Conservation (phyloP, 2,797 vertebrate genomes). For the Psittacula echo region DNA sequence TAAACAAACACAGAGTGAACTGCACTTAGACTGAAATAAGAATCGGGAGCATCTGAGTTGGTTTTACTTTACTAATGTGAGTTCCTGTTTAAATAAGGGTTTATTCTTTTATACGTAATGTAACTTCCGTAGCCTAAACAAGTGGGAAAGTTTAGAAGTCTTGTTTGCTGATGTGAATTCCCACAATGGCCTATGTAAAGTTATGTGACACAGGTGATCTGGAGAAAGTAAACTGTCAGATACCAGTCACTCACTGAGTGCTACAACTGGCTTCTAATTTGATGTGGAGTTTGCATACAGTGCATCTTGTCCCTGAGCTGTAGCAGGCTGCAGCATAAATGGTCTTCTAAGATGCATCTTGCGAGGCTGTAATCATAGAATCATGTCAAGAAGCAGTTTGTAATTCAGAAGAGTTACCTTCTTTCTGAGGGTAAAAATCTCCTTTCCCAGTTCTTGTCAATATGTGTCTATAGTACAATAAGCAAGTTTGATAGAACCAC, state of each 20-base stretch:
- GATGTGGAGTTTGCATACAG: not conserved
- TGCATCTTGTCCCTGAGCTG: not conserved
- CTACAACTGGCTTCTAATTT: conserved; percentile 12
- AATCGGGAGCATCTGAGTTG: not conserved
- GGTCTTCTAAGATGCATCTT: conserved; percentile 1
- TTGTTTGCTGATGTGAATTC: conserved; percentile 25
- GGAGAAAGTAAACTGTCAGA: conserved; percentile 48
- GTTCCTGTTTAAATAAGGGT: not conserved
- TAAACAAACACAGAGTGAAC: not conserved
- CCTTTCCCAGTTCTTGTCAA: not conserved
- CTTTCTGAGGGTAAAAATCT: not conserved
- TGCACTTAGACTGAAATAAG: not conserved
- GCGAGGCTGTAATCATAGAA: not conserved
- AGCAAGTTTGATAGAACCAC: not conserved
- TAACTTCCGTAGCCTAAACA: not conserved
- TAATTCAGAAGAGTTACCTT: not conserved
- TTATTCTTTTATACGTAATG: not conserved
- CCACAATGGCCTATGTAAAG: conserved; percentile 5
- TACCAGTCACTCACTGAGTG: not conserved
- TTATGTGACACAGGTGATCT: not conserved
- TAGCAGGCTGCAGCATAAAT: not conserved
- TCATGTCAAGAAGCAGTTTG: not conserved
- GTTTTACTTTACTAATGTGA: not conserved
- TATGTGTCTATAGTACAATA: not conserved
- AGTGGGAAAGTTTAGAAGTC: conserved; percentile 25